A percentile compares a stretch with the other conserved stretches of the same genome.
Evolutionary conservation across 2,888 invertebrate genomes (phyloP).

Genomic region (Tiphia femorata): DNA sequence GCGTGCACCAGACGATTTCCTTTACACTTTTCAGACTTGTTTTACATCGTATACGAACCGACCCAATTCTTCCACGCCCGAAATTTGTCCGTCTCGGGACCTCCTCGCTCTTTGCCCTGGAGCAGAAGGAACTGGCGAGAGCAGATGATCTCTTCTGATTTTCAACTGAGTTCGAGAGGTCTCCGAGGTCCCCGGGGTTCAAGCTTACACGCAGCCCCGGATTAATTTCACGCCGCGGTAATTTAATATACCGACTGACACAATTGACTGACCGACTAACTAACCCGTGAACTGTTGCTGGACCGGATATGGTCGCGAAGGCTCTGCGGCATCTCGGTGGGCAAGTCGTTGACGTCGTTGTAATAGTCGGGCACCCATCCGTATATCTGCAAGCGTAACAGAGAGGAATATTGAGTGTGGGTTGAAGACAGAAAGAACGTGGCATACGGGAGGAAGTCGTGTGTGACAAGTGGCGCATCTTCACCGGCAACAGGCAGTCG

Average conservation of each 20-base stretch:
- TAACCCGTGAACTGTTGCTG: constrained; percentile 47
- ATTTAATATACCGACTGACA: constrained; percentile 33
- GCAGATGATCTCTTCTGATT: too few relatives aligned
- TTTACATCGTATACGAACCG: too few relatives aligned
- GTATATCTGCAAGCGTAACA: constrained; percentile 74
- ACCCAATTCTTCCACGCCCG: too few relatives aligned
- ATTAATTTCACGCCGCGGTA: not conserved
- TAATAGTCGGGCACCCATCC: constrained; percentile 81
- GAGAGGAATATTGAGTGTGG: constrained; percentile 37
- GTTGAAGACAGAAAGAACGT: constrained; percentile 3
- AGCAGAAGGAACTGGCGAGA: too few relatives aligned
- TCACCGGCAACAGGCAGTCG: too few relatives aligned
- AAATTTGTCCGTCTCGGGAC: too few relatives aligned
- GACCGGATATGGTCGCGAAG: constrained; percentile 70
- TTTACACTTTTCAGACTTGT: too few relatives aligned
- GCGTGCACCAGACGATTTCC: too few relatives aligned
- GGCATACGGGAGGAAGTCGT: not conserved
- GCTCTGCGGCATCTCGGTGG: constrained; percentile 74
- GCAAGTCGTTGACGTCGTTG: constrained; percentile 71
- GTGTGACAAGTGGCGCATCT: not conserved
- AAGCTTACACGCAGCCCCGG: too few relatives aligned
- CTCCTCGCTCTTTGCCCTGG: too few relatives aligned
- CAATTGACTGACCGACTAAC: constrained; percentile 47
- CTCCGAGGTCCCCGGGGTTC: too few relatives aligned
- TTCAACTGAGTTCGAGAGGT: too few relatives aligned